Evolutionary conservation across 2,797 vertebrate species (phyloP).

Genomic region (Argyrosomus regius): DNA sequence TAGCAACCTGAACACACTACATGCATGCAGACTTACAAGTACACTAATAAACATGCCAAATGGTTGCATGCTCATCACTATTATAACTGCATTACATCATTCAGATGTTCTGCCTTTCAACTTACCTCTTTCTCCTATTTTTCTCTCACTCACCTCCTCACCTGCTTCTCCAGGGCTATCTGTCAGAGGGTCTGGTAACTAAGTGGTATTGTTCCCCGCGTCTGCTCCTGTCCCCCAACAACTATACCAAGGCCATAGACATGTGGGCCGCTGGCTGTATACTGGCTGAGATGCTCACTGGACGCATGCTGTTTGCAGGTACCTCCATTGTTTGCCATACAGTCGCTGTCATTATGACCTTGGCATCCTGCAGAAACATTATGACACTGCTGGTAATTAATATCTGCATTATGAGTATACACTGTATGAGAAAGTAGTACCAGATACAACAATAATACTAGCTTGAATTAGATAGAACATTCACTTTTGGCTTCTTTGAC

Average conservation of each 20-base stretch:
- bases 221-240: constrained; percentile 98
- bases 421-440: neutral
- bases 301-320: constrained; percentile 99
- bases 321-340: constrained; percentile 19
- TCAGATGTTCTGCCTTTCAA: neutral
- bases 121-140: neutral
- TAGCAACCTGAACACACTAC: neutral
- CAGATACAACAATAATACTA: neutral
- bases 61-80: constrained; percentile 2
- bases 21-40: constrained; percentile 16
- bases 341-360: neutral
- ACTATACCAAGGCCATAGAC: constrained; percentile 99
- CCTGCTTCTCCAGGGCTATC: constrained; percentile 89
- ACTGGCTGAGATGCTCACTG: constrained; percentile 98
- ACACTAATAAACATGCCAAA: neutral
- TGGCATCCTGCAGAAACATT: constrained; percentile 1
- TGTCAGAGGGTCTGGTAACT: constrained; percentile 98
- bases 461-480: neutral
- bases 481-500: neutral
- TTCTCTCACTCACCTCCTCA: constrained; percentile 2
- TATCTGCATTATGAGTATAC: neutral
- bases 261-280: constrained; percentile 99
- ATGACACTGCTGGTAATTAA: constrained; percentile 3
- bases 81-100: neutral
- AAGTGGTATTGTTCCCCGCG: constrained; percentile 99